Percentiles rank a stretch among this genome's conserved stretches.
These are phyloP conservation scores for Enteromius viviparus DNA, from an alignment of 2,797 vertebrate genomes.

Conservation along the genomic window DNA sequence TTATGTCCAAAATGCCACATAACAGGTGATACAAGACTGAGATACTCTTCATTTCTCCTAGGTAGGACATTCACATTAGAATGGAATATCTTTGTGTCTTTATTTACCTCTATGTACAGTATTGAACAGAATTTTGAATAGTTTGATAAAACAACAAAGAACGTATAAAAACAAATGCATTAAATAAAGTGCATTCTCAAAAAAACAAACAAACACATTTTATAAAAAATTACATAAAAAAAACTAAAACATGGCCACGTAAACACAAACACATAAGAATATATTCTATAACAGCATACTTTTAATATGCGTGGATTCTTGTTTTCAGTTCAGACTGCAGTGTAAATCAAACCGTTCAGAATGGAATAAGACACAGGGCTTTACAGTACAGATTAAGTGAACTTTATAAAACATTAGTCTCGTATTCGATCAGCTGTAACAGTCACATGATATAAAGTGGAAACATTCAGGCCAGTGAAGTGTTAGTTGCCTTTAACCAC, in stretches of 20 bases:
- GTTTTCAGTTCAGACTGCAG: constrained; percentile 55
- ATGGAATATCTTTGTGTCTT: constrained; percentile 48
- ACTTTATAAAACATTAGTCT: constrained; percentile 59
- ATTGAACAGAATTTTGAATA: constrained; percentile 61
- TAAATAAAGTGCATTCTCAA: constrained; percentile 82
- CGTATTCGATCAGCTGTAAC: constrained; percentile 69
- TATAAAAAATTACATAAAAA: constrained; percentile 42
- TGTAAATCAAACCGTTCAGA: constrained; percentile 25
- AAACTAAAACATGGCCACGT: constrained; percentile 53
- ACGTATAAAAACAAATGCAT: constrained; percentile 64
- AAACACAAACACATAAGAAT: constrained; percentile 25
- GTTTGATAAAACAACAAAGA: constrained; percentile 66
- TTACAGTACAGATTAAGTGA: constrained; percentile 54
- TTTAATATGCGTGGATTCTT: constrained; percentile 60
- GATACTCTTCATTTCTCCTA: constrained; percentile 19
- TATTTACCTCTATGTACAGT: constrained; percentile 47
- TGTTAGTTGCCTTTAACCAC: constrained; percentile 8
- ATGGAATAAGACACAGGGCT: constrained; percentile 31
- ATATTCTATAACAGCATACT: constrained; percentile 42
- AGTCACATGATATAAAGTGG: constrained; percentile 65
- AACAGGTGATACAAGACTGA: constrained; percentile 8
- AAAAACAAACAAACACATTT: constrained; percentile 43
- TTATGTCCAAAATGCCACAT: constrained; percentile 51
- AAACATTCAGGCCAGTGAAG: constrained; percentile 48
- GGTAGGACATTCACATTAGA: constrained; percentile 44